Evolutionary conservation across 2,113 vertebrate species (phyloP).

Genomic region (Hippocampus barbouri): DNA sequence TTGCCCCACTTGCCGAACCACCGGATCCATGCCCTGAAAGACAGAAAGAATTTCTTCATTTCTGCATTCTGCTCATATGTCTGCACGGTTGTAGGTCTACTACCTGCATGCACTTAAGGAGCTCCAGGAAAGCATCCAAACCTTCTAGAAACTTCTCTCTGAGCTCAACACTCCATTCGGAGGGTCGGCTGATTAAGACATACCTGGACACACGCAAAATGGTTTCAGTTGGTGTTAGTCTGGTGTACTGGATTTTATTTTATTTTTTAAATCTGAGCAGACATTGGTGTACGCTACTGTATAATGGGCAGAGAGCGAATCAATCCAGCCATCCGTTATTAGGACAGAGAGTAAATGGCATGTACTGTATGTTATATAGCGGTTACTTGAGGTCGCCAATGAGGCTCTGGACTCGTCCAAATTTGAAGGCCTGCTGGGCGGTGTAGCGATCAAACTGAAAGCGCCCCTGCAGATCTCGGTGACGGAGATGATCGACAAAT

Average conservation of each 20-base stretch:
- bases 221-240: background rate
- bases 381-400: conserved; percentile 92
- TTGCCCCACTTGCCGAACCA: conserved; percentile 93
- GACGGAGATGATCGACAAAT: conserved; percentile 90
- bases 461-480: conserved; percentile 88
- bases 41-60: background rate
- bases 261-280: too few relatives aligned
- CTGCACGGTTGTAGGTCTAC: background rate
- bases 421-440: conserved; percentile 93
- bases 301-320: background rate
- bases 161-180: conserved; percentile 85
- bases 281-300: background rate
- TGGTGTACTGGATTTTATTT: too few relatives aligned
- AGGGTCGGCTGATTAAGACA: conserved; percentile 88
- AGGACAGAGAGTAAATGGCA: background rate
- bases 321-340: background rate
- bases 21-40: conserved; percentile 94
- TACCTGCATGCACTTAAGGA: conserved; percentile 98
- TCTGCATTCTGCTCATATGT: background rate
- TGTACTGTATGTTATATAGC: background rate
- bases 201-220: conserved; percentile 73
- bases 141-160: conserved; percentile 90
- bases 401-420: conserved; percentile 91
- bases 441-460: conserved; percentile 98
- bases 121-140: conserved; percentile 88